These are phyloP conservation scores for Dasyornis broadbenti DNA, from an alignment of 2,113 vertebrate species.

Conservation along the genomic window DNA sequence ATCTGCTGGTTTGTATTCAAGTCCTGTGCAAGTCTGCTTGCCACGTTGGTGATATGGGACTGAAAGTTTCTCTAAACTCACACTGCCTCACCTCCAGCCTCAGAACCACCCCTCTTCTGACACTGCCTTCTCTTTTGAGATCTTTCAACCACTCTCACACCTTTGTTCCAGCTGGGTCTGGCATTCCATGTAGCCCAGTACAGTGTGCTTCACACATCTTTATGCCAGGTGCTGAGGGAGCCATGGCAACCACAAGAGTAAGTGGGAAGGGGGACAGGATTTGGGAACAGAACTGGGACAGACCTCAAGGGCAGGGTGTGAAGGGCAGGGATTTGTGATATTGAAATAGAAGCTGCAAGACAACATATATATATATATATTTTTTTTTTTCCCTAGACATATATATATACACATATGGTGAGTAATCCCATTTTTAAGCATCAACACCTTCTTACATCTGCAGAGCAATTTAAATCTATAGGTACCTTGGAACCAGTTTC, in stretches of 20 bases:
- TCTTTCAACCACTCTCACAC: not conserved
- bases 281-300: not conserved
- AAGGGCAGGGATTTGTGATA: not conserved
- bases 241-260: not conserved
- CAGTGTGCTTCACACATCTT: not conserved
- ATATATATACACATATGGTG: not conserved
- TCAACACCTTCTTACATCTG: not conserved
- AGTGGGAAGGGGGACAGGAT: not conserved
- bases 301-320: not conserved
- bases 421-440: not conserved
- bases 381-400: too few species aligned
- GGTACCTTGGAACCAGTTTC: not conserved
- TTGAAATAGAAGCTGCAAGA: not conserved
- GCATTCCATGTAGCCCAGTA: not conserved
- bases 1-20: not conserved
- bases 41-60: fast-evolving
- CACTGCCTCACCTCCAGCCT: not conserved
- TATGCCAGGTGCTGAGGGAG: not conserved
- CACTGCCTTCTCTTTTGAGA: not conserved
- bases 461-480: not conserved
- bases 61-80: not conserved
- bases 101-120: not conserved
- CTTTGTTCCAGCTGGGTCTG: not conserved
- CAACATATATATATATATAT: not conserved
- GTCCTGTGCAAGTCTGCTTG: not conserved